Evolutionary conservation across 2,797 vertebrate genomes (phyloP), one percentile per base, ranked within the genome.

Genomic region (Gymnoscopelus microlampas): DNA sequence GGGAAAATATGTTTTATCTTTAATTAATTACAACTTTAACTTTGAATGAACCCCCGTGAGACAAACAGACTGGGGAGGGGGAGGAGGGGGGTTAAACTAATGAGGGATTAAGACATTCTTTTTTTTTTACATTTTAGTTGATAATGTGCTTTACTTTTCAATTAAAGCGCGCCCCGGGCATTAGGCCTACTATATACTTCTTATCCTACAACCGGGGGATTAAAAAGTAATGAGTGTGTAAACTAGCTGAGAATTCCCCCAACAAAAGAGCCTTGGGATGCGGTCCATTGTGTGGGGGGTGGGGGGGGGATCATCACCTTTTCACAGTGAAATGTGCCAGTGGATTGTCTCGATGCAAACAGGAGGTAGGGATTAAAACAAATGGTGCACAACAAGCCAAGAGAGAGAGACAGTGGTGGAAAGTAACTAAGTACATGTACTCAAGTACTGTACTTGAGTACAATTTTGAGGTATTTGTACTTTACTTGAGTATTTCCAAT

Each of bases 321-420:
- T 93, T 91, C 90, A 94, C 89, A 94, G 91, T 91, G 79, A 93
- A 94, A 92, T 90, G 88, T 76, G 68, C 75, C 73, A 70, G 71
- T 19, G 80, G 92, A 92, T 92, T 94, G 94, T 93, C 82, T 82
- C 80, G 73, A 69, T 91, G 76, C 92, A 85, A 19, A 86, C 92
- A 86, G 93, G 93, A 94, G 94, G 94, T 89, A 81, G 68, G 82
- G 89, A 93, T 93, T 93, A 93, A 93, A 95, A 93, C 96, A 97
- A 98, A 97, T 89, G 94, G 96, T 87, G 94, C 66, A 10, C 5
- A 66, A 65, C 68, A 64, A 57, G 8, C 23, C 55, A 23, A 1
- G 44, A n/a, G 57, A 35, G 32, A 35, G 5, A 29, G 19, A 19
- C 19, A 19, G 19, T 19, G 19, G 19, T 19, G 19, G 19, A 19